Evolutionary conservation across 2,113 vertebrate species (phyloP).

Genomic region (Platichthys flesus): DNA sequence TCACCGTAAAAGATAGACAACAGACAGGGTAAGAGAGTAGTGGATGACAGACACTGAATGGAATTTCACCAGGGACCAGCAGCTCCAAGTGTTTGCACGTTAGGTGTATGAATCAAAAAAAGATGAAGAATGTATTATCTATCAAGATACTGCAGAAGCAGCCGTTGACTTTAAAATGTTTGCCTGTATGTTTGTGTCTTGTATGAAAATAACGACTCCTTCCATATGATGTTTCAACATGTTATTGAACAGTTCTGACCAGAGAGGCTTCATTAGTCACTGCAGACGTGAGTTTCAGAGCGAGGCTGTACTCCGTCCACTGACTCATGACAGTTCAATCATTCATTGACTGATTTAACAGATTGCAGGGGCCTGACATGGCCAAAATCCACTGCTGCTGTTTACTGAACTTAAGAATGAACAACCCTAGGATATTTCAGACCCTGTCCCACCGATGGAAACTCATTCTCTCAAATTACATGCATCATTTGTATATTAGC

Average conservation of each 20-base stretch:
- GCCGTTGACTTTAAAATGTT: neutral
- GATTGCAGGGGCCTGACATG: slow-evolving; percentile 2
- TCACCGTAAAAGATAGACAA: too few species aligned
- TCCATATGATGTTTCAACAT: neutral
- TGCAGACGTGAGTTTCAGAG: neutral
- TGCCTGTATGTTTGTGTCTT: neutral
- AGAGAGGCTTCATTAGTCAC: neutral
- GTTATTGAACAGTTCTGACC: neutral
- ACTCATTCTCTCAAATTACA: neutral
- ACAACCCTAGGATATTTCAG: slow-evolving; percentile 1
- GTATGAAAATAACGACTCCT: neutral
- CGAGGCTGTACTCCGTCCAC: neutral
- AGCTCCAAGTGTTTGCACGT: too few species aligned
- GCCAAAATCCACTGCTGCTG: slow-evolving; percentile 2
- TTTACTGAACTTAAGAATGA: neutral
- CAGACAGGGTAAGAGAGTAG: too few species aligned
- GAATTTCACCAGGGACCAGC: too few species aligned
- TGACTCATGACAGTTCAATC: slow-evolving; percentile 10
- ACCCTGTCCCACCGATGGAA: neutral
- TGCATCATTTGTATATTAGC: slow-evolving; percentile 1
- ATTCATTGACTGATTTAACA: slow-evolving; percentile 15
- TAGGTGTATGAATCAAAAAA: neutral
- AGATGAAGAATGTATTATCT: neutral
- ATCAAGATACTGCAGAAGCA: neutral
- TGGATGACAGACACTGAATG: too few species aligned